phyloP scores from a whole-genome alignment of 2,888 invertebrate genomes.

The Acholoe squamosa region DNA sequence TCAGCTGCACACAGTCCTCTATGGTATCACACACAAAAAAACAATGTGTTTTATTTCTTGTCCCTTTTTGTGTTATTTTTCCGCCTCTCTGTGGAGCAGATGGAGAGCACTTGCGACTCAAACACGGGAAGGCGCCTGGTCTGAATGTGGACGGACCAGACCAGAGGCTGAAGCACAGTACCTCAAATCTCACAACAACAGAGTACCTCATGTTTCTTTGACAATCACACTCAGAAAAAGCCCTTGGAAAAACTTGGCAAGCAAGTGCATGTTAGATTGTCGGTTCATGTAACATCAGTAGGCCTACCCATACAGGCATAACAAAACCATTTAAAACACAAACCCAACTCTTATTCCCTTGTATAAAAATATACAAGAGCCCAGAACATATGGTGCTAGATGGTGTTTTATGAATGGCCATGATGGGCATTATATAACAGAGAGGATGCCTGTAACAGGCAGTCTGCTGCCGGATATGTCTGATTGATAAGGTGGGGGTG shows the following conservation, averaged over 20 bases:
- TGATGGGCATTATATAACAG: background rate
- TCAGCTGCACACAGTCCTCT: background rate
- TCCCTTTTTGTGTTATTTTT: no score
- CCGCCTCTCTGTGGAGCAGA: no score
- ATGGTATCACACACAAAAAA: background rate
- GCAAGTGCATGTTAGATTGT: background rate
- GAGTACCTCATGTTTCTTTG: background rate
- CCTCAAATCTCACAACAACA: no score
- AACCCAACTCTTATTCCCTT: no score
- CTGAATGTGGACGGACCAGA: no score
- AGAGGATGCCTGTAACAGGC: background rate
- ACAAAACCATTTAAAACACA: no score
- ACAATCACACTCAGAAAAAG: background rate
- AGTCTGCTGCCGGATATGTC: background rate
- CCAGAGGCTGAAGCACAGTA: no score
- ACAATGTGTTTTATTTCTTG: background rate
- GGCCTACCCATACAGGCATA: no score
- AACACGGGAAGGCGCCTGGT: no score
- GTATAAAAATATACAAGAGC: no score
- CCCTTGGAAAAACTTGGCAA: background rate
- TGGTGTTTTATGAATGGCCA: background rate
- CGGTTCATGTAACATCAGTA: background rate
- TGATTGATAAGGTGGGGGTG: conserved; percentile 7
- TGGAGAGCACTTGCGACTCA: no score
- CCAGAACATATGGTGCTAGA: background rate